A percentile compares a stretch with the other conserved stretches of the same genome.
phyloP scores from a whole-genome alignment of 2,113 vertebrate species.

The Corythaeola cristata region DNA sequence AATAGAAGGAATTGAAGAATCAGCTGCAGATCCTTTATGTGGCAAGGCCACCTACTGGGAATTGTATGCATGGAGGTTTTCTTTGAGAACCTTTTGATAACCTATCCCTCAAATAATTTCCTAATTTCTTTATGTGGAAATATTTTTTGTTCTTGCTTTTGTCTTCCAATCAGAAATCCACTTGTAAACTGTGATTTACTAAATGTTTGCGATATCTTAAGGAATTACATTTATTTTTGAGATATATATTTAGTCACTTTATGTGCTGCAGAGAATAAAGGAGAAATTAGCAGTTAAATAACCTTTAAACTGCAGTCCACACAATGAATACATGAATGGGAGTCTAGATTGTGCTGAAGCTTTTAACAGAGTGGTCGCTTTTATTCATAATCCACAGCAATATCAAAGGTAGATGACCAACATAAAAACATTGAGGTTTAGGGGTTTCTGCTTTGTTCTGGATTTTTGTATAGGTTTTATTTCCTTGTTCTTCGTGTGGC shows the following conservation, averaged over 20 bases:
- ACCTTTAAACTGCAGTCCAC: neutral
- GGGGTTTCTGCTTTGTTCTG: neutral
- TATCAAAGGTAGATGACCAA: neutral
- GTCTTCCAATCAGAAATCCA: neutral
- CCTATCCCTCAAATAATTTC: neutral
- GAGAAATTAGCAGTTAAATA: neutral
- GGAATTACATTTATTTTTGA: neutral
- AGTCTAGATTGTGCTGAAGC: neutral
- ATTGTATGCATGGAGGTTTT: neutral
- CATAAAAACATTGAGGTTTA: neutral
- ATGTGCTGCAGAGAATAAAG: neutral
- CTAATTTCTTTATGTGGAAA: neutral
- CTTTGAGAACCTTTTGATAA: neutral
- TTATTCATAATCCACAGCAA: neutral
- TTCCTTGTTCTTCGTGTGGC: neutral
- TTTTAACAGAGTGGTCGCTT: neutral
- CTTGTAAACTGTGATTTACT: neutral
- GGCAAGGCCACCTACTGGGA: neutral
- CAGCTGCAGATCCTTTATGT: neutral
- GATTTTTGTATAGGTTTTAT: neutral
- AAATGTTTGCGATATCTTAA: neutral
- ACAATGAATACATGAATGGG: neutral
- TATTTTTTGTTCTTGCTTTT: neutral
- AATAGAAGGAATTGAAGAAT: neutral
- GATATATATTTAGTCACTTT: neutral